These are phyloP conservation scores for Patiria miniata DNA, from an alignment of 35 echinoderm and acorn worm genomes.

Conservation along the genomic window DNA sequence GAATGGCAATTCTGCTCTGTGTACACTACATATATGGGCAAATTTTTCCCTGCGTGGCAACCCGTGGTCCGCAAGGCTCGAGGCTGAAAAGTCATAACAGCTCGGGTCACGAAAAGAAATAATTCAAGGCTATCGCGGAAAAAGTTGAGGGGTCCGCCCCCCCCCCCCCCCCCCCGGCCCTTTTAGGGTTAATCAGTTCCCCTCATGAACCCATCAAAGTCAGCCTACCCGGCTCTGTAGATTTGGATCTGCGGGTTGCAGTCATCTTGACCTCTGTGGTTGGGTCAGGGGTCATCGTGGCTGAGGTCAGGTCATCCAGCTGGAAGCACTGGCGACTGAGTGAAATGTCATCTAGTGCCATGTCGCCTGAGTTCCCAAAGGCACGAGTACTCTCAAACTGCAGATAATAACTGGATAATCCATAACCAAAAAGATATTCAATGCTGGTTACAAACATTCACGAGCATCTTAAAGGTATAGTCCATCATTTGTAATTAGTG, in stretches of 20 bases:
- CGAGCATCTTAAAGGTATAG: no score
- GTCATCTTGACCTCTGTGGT: not conserved
- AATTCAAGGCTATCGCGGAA: no score
- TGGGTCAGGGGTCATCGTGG: conserved; percentile 10
- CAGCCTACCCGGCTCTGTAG: not conserved
- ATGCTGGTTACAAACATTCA: not conserved
- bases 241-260: not conserved
- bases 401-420: conserved; percentile 53
- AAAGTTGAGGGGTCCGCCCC: no score
- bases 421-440: not conserved
- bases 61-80: no score
- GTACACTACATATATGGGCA: no score
- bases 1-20: no score
- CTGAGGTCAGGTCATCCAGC: not conserved
- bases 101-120: no score
- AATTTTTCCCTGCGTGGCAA: no score
- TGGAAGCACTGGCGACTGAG: conserved; percentile 64
- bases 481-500: no score
- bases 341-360: conserved; percentile 70
- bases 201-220: not conserved
- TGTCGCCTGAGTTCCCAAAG: conserved; percentile 27
- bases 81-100: no score
- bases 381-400: conserved; percentile 62
- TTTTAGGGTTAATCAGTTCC: no score
- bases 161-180: no score